Conservation (phyloP, 1,140 invertebrate species). For the Lucilia cuprina region DNA sequence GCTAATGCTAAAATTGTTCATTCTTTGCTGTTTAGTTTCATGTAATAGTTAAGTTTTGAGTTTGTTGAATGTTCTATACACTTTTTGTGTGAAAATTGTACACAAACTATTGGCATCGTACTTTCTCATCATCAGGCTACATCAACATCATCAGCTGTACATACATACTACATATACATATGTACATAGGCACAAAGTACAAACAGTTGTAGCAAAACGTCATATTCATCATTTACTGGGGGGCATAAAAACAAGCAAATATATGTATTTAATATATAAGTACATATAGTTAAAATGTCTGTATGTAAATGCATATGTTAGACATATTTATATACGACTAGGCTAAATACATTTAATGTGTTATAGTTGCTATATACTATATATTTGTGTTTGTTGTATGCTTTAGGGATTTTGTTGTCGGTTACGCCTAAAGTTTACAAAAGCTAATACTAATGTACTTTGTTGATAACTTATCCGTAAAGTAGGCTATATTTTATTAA, state of each 20-base stretch:
- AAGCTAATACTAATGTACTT: neutral
- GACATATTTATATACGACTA: neutral
- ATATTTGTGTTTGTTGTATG: neutral
- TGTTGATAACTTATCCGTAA: neutral
- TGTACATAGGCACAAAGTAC: neutral
- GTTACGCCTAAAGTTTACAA: constrained; percentile 3
- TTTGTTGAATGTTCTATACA: neutral
- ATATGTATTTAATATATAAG: too few species aligned
- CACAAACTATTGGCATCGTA: neutral
- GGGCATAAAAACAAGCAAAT: neutral
- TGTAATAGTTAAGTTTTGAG: neutral
- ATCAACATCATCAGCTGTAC: neutral
- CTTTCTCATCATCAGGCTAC: neutral
- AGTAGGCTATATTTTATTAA: constrained; percentile 15
- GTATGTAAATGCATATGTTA: neutral
- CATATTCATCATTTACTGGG: neutral
- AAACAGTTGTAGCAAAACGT: neutral
- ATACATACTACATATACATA: neutral
- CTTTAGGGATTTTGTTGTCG: neutral
- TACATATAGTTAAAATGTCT: neutral
- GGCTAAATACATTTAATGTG: neutral
- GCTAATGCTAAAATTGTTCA: neutral
- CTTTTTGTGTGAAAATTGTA: neutral
- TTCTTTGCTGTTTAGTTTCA: neutral
- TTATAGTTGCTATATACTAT: neutral